Evolutionary conservation across 1,140 invertebrate species (phyloP).

Genomic region (Dendroctonus ponderosae): DNA sequence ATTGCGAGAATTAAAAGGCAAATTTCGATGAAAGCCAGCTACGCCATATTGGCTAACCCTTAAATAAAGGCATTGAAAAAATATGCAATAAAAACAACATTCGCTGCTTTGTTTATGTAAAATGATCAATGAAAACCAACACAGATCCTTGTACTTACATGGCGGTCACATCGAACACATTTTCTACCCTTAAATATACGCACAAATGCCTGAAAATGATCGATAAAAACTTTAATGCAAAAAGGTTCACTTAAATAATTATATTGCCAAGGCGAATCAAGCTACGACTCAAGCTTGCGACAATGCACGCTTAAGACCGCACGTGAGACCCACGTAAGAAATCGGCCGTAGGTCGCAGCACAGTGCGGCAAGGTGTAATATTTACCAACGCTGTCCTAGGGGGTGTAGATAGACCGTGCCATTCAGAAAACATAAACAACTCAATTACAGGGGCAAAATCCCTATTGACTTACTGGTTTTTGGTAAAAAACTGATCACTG

Average conservation of each 20-base stretch:
- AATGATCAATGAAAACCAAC: conserved; percentile 28
- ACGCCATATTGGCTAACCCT: conserved; percentile 49
- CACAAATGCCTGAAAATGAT: conserved; percentile 46
- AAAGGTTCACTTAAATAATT: conserved; percentile 52
- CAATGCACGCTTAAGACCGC: conserved; percentile 41
- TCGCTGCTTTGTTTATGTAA: conserved; percentile 34
- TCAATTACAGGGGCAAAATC: conserved; percentile 1
- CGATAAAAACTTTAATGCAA: conserved; percentile 52
- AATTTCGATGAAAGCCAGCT: conserved; percentile 44
- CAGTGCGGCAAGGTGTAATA: conserved; percentile 39
- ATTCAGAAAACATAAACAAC: conserved; percentile 41
- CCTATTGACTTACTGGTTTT: conserved; percentile 36
- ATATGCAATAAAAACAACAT: conserved; percentile 44
- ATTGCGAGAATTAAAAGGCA: neutral
- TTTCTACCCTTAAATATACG: conserved; percentile 28
- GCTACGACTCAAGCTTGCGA: conserved; percentile 44
- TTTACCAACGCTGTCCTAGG: conserved; percentile 43
- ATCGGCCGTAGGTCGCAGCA: conserved; percentile 43
- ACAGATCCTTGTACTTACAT: conserved; percentile 32
- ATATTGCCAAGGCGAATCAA: conserved; percentile 46
- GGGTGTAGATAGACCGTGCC: conserved; percentile 38
- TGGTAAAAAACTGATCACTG: conserved; percentile 10
- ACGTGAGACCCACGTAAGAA: conserved; percentile 44
- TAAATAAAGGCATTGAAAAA: conserved; percentile 46
- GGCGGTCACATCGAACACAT: conserved; percentile 6